These are phyloP conservation scores for Amia ocellicauda DNA, from an alignment of 2,113 vertebrate species.

Conservation along the genomic window DNA sequence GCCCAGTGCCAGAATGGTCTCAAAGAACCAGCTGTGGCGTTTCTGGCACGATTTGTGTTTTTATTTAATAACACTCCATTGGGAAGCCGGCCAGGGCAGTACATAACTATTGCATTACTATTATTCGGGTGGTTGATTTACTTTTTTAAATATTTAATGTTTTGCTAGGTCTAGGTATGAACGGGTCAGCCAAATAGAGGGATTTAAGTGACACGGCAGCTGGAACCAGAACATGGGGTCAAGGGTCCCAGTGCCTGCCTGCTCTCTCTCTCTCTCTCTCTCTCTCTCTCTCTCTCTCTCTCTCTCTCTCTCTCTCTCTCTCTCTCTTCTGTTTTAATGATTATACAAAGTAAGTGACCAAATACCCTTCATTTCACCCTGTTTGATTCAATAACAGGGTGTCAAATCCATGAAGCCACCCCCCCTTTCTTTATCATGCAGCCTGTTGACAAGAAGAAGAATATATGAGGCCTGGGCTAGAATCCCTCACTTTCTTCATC, in stretches of 20 bases:
- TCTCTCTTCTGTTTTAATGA: too few relatives aligned
- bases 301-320: not conserved
- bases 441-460: too few relatives aligned
- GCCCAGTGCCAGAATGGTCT: too few relatives aligned
- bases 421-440: too few relatives aligned
- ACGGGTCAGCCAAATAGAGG: conserved; percentile 42
- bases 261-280: not conserved
- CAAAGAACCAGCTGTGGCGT: too few relatives aligned
- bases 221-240: conserved; percentile 37
- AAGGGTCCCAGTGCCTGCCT: not conserved
- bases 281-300: not conserved
- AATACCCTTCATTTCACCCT: too few relatives aligned
- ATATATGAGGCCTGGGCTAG: too few relatives aligned
- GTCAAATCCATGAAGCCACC: too few relatives aligned
- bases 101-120: conserved; percentile 38
- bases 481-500: too few relatives aligned
- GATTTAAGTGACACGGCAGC: conserved; percentile 45
- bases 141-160: conserved; percentile 11
- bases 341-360: too few relatives aligned
- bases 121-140: not conserved
- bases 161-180: conserved; percentile 36
- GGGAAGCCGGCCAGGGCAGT: conserved; percentile 43
- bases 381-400: too few relatives aligned
- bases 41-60: conserved; percentile 51
- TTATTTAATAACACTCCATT: conserved; percentile 45